Base-by-base conservation (phyloP, 2,797 vertebrate genomes). In the Manis crassicaudata region DNA sequence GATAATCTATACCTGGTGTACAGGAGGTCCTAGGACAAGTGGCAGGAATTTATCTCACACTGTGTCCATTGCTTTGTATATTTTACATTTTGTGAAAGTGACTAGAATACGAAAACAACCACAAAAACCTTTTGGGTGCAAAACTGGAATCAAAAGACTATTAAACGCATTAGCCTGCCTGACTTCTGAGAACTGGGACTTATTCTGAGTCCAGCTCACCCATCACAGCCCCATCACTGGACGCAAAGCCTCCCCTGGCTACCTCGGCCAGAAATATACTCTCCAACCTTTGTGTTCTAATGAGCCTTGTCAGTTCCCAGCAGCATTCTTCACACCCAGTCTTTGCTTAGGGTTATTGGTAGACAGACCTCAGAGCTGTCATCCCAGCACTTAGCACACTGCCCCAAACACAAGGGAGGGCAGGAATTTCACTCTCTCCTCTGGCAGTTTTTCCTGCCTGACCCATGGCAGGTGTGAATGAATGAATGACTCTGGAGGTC, bases 71-170 rank as follows among this genome's bases (percentile, higher is more conserved):
- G 35, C 43, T 96, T 70, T 62, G 21, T 62, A 8, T 60, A 73
- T 68, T 93, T 81, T 68, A 40, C 62, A 63, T 87, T 93, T 95
- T 73, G n/a, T 70, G 54, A 93, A 96, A 81, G 18, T 76, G 27
- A 58, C 52, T 52, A 43, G 81, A 92, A 73, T 62, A 56, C 35
- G 92, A 86, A 73, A 87, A 95, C 7, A 92, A 3, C 16, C 67
- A 54, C 7, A 52, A 46, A 85, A 90, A 54, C 20, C 62, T 86
- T 92, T 63, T 63, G 54, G 75, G 29, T 58, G 50, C 86, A 79
- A 95, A 81, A 91, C 32, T 77, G 32, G 56, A 88, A 76, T 89
- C 80, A 60, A 79, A 54, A 1, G 25, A 73, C 17, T 37, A 50
- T 60, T 56, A 82, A 82, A 83, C 21, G 35, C 25, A 62, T 56